phyloP scores from a whole-genome alignment of 2,888 invertebrate genomes.

The Malachius bipustulatus region DNA sequence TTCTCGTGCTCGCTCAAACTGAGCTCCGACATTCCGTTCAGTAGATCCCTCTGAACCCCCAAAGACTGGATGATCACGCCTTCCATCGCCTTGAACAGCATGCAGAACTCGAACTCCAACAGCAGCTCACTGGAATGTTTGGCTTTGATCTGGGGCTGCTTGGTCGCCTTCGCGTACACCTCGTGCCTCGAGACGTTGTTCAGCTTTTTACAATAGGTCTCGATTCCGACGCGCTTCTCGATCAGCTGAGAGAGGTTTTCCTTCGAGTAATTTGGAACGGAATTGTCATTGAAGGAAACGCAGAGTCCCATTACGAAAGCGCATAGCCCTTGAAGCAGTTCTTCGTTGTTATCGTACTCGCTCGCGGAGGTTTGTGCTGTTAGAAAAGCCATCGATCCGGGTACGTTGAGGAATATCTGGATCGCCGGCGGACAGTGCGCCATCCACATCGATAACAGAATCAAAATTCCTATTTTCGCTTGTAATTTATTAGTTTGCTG shows the following conservation, averaged over 20 bases:
- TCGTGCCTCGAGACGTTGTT: slow-evolving; percentile 81
- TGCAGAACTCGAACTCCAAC: slow-evolving; percentile 91
- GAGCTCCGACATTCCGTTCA: slow-evolving; percentile 40
- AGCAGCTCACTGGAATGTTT: slow-evolving; percentile 66
- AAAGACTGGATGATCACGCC: slow-evolving; percentile 41
- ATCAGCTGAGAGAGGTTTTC: slow-evolving; percentile 73
- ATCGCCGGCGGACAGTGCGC: slow-evolving; percentile 75
- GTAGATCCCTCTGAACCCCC: slow-evolving; percentile 38
- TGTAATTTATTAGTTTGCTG: slow-evolving; percentile 74
- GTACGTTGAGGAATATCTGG: slow-evolving; percentile 61
- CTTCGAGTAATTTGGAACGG: slow-evolving; percentile 61
- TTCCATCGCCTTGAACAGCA: slow-evolving; percentile 74
- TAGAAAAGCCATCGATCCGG: slow-evolving; percentile 65
- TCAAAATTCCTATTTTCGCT: slow-evolving; percentile 78
- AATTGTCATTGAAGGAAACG: slow-evolving; percentile 78
- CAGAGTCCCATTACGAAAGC: slow-evolving; percentile 90
- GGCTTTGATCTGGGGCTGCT: slow-evolving; percentile 81
- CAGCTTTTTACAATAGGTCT: slow-evolving; percentile 75
- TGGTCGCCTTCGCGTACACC: slow-evolving; percentile 81
- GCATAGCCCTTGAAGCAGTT: slow-evolving; percentile 54
- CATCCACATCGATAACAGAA: slow-evolving; percentile 83
- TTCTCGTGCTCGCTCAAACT: slow-evolving; percentile 40
- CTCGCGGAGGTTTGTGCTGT: slow-evolving; percentile 68
- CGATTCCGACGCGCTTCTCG: slow-evolving; percentile 80
- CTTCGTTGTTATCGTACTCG: slow-evolving; percentile 87